A percentile compares a stretch with the other conserved stretches of the same genome.
These are phyloP conservation scores for Phengaris alcon DNA, from an alignment of 2,888 invertebrate species.

Conservation along the genomic window DNA sequence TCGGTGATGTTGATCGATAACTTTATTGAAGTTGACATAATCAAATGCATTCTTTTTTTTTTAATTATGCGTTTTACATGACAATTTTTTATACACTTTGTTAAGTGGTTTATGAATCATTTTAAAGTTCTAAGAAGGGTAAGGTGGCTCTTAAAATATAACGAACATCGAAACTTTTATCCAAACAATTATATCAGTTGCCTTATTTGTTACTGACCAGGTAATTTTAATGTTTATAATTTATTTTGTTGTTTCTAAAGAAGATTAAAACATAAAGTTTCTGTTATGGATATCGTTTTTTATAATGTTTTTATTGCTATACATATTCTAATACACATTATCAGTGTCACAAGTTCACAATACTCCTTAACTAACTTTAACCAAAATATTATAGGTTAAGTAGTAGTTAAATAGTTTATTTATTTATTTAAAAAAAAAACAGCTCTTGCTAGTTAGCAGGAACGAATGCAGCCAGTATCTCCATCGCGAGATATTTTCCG, in stretches of 20 bases:
- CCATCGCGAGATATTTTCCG: conserved; percentile 43
- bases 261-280: not conserved
- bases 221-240: not conserved
- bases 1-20: too few relatives aligned
- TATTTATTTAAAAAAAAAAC: too few relatives aligned
- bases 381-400: too few relatives aligned
- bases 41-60: not conserved
- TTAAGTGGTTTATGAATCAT: conserved; percentile 20
- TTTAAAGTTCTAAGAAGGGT: conserved; percentile 5
- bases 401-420: too few relatives aligned
- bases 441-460: not conserved
- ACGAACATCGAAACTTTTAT: conserved; percentile 18
- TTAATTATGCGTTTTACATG: not conserved
- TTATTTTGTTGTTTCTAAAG: conserved; percentile 7
- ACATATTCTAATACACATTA: not conserved
- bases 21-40: too few relatives aligned
- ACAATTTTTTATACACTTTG: not conserved
- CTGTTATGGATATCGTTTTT: not conserved
- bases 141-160: conserved; percentile 13
- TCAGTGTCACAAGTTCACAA: too few relatives aligned
- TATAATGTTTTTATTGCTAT: not conserved
- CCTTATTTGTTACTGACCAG: conserved; percentile 23
- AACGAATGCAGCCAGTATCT: conserved; percentile 34
- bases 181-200: not conserved
- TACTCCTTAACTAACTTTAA: too few relatives aligned